Base-by-base conservation (phyloP, 92 coral and sea anemone species). In the Parazoanthus darwini region DNA sequence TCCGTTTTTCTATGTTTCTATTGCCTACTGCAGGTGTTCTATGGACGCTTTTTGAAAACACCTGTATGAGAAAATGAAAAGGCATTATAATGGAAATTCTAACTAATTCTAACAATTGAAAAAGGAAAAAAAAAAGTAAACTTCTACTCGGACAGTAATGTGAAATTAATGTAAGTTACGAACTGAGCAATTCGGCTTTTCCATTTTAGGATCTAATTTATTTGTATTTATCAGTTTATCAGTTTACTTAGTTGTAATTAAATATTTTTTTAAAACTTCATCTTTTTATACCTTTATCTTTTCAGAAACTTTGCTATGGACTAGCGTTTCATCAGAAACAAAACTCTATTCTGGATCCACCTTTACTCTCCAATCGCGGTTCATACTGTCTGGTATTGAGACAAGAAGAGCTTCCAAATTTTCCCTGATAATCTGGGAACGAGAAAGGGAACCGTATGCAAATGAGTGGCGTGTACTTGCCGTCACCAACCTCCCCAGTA, bases 381-480 rank as follows among this genome's bases (percentile, higher is more conserved):
- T 88, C 42, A 74, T 90, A 4, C 88, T 93, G 78, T 77, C 94
- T 43, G 42, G 58, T 42, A 46, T 35, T 6, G 98, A 95, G 54
- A 78, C 25, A 77, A 37, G 51, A 68, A 77, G 4, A 75, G 94
- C 98, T 3, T 74, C 90, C 35, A 23, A 82, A 29, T 95, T 88
- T 66, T 88, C 98, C 35, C 75, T 95, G 23, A 83, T 95, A 68
- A 70, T 90, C 44, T 44, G 89, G 74, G 98, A 95, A 88, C 90
- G 88, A 29, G 98, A 95, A 78, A 78, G 81, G 77, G 89, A 92
- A 71, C 92, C 93, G 9, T 90, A 90, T 54, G 89, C 94, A 58
- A 86, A 93, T 87, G 88, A 88, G 22, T 95, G 98, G 98, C 88
- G 86, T 43, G 71, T 91, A 29, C 81, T 95, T 54, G 94, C 89